These are phyloP conservation scores for Protobothrops mucrosquamatus DNA, from an alignment of 2,113 vertebrate species.

Conservation along the genomic window DNA sequence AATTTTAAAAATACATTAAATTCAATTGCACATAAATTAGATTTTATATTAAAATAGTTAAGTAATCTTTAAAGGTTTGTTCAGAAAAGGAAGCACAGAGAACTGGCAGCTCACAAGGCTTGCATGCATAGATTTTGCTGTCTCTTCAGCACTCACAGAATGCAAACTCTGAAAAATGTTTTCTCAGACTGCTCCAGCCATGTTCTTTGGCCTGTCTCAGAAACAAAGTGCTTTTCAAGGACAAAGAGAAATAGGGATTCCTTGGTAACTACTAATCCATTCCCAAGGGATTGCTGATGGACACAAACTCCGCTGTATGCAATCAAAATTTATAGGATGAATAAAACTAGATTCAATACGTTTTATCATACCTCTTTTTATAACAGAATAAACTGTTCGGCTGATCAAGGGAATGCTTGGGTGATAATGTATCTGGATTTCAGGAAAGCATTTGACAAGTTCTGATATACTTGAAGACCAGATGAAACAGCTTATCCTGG, in stretches of 20 bases:
- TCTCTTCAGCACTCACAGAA: constrained; percentile 52
- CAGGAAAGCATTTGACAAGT: neutral
- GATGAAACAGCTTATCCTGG: neutral
- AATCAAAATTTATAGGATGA: constrained; percentile 12
- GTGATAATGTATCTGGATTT: neutral
- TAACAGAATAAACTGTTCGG: neutral
- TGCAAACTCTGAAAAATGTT: constrained; percentile 24
- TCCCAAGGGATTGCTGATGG: fast-evolving
- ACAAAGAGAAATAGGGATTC: neutral
- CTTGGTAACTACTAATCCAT: neutral
- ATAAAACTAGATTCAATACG: neutral
- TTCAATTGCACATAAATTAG: constrained; percentile 82
- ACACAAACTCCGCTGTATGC: neutral
- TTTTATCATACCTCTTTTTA: neutral
- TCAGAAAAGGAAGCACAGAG: constrained; percentile 31
- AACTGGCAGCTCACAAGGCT: neutral
- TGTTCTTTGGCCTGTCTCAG: constrained; percentile 33
- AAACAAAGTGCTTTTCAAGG: neutral
- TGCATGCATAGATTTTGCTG: neutral
- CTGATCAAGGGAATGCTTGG: neutral
- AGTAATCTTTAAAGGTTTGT: constrained; percentile 69
- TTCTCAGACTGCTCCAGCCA: neutral
- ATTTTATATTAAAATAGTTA: constrained; percentile 63
- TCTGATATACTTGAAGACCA: neutral
- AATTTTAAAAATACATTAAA: constrained; percentile 84